These are phyloP conservation scores for Archips crataeganus DNA, from an alignment of 2,888 invertebrate genomes.

Conservation along the genomic window DNA sequence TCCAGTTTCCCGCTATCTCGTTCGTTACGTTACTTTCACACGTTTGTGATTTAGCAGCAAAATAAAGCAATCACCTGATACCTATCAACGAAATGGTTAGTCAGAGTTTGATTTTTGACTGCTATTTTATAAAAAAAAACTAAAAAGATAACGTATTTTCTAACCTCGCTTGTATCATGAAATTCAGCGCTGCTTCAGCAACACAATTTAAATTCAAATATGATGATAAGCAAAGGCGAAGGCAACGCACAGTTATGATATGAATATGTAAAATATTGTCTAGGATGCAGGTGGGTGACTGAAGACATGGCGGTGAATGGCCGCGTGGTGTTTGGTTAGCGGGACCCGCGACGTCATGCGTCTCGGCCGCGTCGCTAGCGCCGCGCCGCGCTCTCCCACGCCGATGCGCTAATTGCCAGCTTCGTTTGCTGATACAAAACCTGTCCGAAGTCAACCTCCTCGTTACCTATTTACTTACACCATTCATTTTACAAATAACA, in stretches of 20 bases:
- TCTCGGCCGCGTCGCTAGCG: conserved; percentile 17
- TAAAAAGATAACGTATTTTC: not conserved
- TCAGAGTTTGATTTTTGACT: not conserved
- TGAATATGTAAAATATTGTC: conserved; percentile 40
- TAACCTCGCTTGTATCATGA: not conserved
- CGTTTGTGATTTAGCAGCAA: conserved; percentile 27
- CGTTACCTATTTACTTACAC: conserved; percentile 35
- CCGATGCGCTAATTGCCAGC: conserved; percentile 57
- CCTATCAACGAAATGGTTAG: not conserved
- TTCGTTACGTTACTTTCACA: conserved; percentile 62
- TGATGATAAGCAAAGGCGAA: not conserved
- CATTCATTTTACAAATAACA: conserved; percentile 19
- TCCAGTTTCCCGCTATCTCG: conserved; percentile 58
- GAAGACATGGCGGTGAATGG: conserved; percentile 55
- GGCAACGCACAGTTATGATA: conserved; percentile 31
- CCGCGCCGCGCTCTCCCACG: conserved; percentile 52
- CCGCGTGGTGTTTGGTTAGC: conserved; percentile 68
- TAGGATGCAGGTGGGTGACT: conserved; percentile 39
- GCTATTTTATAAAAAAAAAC: not conserved
- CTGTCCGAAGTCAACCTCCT: conserved; percentile 47
- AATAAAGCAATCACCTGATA: not conserved
- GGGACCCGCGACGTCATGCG: conserved; percentile 54
- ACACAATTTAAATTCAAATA: conserved; percentile 10
- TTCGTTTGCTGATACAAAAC: conserved; percentile 55
- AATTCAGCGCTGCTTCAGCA: conserved; percentile 11